These are phyloP conservation scores for Phaethon lepturus DNA, from an alignment of 2,113 vertebrate genomes.

Conservation along the genomic window DNA sequence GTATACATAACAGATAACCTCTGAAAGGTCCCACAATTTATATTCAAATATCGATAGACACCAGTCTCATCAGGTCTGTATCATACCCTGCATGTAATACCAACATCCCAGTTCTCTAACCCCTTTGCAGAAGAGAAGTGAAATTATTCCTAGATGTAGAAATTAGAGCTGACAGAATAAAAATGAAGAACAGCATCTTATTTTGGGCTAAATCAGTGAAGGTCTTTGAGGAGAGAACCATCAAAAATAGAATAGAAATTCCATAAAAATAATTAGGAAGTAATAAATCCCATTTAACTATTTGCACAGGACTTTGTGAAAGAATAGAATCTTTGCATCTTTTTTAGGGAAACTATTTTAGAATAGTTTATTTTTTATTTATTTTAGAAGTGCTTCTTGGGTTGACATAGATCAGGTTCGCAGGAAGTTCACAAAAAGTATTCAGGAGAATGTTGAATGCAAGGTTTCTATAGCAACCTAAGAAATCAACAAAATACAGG, in stretches of 20 bases:
- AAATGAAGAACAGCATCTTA: neutral
- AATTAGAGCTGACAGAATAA: neutral
- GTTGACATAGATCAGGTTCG: neutral
- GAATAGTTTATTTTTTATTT: too few relatives aligned
- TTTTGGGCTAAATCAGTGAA: neutral
- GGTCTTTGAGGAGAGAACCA: neutral
- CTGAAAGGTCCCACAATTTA: neutral
- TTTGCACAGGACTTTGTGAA: neutral
- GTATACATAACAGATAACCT: neutral
- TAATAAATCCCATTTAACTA: neutral
- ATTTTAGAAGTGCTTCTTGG: neutral
- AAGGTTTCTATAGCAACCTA: conserved; percentile 35
- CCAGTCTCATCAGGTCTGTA: neutral
- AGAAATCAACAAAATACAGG: conserved; percentile 28
- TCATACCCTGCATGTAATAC: neutral
- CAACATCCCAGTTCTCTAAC: neutral
- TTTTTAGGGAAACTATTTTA: neutral
- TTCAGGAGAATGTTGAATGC: neutral
- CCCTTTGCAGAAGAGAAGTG: neutral
- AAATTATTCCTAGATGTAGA: neutral
- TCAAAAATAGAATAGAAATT: neutral
- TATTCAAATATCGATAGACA: neutral
- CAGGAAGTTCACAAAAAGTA: neutral
- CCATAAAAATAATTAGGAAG: neutral
- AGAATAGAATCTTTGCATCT: neutral